phyloP scores from a whole-genome alignment of 2,113 vertebrate genomes.

The Salvelinus alpinus region DNA sequence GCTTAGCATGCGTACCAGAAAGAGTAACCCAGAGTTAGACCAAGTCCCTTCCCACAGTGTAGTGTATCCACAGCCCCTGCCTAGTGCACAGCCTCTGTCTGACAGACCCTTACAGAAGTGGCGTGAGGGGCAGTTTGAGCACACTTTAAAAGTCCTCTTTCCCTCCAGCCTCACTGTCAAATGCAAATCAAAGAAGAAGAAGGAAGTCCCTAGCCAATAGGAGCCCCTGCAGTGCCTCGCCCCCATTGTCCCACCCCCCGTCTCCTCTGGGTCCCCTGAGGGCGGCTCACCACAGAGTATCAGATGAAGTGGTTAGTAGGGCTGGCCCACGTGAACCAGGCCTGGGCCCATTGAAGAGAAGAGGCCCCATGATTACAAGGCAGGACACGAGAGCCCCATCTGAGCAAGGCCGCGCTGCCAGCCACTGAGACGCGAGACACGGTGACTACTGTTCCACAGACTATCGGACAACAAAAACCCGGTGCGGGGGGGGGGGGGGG shows the following conservation, averaged over 20 bases:
- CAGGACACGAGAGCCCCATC: constrained; percentile 64
- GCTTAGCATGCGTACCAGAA: background rate
- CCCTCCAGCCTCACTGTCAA: constrained; percentile 54
- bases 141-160: constrained; percentile 59
- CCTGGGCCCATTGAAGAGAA: constrained; percentile 48
- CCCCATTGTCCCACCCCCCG: background rate
- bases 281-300: constrained; percentile 71
- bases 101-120: constrained; percentile 25
- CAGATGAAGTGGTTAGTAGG: constrained; percentile 75
- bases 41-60: constrained; percentile 1
- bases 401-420: constrained; percentile 61
- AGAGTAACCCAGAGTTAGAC: background rate
- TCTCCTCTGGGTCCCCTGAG: constrained; percentile 53
- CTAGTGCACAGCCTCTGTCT: constrained; percentile 29
- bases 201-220: constrained; percentile 69
- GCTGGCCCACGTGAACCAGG: constrained; percentile 66
- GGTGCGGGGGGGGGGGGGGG: constrained; percentile 11
- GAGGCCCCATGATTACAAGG: constrained; percentile 77
- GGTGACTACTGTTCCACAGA: constrained; percentile 35
- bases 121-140: constrained; percentile 32
- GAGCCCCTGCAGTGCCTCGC: constrained; percentile 19
- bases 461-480: background rate
- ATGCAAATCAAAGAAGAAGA: constrained; percentile 56
- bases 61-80: constrained; percentile 24
- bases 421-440: constrained; percentile 56